Percentiles rank a stretch among this genome's conserved stretches.
Evolutionary conservation across 2,113 vertebrate species (phyloP).

Genomic region (Peromyscus polionotus): DNA sequence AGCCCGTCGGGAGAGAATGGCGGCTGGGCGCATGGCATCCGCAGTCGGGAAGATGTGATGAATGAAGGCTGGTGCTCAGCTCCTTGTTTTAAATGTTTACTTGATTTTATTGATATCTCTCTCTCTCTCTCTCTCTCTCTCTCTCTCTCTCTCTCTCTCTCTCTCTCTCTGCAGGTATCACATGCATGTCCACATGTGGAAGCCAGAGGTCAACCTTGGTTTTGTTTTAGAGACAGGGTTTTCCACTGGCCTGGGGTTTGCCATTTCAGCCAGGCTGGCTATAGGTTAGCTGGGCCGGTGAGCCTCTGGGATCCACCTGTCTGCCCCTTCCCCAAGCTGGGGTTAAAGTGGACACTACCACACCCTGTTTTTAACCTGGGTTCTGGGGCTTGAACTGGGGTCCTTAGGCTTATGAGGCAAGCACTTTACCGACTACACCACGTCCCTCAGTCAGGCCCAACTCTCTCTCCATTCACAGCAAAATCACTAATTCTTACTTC

Average conservation of each 20-base stretch:
- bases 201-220: neutral
- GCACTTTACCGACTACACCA: neutral
- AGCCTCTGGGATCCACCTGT: neutral
- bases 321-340: neutral
- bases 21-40: neutral
- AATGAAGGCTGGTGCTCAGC: neutral
- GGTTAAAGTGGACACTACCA: neutral
- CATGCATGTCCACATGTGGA: neutral
- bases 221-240: neutral
- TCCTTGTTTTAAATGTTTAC: neutral
- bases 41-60: neutral
- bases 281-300: neutral
- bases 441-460: neutral
- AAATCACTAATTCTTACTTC: neutral
- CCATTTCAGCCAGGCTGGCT: neutral
- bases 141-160: too few relatives aligned
- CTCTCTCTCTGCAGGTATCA: rapidly evolving
- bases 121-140: neutral
- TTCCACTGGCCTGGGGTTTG: neutral
- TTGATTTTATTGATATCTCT: neutral
- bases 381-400: neutral
- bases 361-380: neutral
- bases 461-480: neutral
- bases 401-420: neutral
- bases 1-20: neutral